Conservation (phyloP, 2,888 invertebrate species). For the Microdon myrmicae region DNA sequence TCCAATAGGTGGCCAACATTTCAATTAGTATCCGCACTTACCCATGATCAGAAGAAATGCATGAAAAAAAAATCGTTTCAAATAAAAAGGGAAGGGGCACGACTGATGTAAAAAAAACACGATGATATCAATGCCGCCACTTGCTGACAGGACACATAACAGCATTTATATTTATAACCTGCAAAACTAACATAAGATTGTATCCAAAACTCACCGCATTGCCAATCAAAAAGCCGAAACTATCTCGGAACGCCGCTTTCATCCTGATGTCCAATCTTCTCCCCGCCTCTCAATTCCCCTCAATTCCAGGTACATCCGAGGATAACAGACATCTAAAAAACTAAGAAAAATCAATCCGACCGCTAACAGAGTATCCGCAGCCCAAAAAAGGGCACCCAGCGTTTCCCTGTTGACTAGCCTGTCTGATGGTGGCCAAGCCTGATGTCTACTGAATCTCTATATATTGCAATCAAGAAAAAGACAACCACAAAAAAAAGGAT, state of each 20-base stretch:
- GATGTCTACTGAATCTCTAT: slow-evolving; percentile 25
- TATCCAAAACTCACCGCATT: slow-evolving; percentile 44
- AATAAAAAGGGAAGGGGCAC: no score
- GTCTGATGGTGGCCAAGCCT: slow-evolving; percentile 21
- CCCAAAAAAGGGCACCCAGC: slow-evolving; percentile 46
- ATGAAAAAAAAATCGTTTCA: neutral
- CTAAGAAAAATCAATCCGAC: slow-evolving; percentile 31
- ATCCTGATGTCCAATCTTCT: slow-evolving; percentile 11
- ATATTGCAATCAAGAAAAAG: neutral
- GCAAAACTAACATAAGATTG: slow-evolving; percentile 28
- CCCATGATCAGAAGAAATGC: neutral
- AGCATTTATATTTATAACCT: slow-evolving; percentile 42
- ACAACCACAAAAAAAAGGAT: slow-evolving; percentile 19
- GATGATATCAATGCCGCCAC: slow-evolving; percentile 35
- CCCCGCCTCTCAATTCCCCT: slow-evolving; percentile 11
- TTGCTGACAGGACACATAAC: slow-evolving; percentile 36
- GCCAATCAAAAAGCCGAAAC: slow-evolving; percentile 48
- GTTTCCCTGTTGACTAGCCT: slow-evolving; percentile 28
- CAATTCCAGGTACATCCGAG: neutral
- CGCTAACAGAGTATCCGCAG: slow-evolving; percentile 36
- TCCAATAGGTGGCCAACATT: slow-evolving; percentile 32
- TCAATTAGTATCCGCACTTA: slow-evolving; percentile 42
- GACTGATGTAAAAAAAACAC: neutral
- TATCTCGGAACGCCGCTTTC: slow-evolving; percentile 46
- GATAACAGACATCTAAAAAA: no score